These are phyloP conservation scores for Otocyon megalotis DNA, from an alignment of 2,113 vertebrate genomes.

Conservation along the genomic window DNA sequence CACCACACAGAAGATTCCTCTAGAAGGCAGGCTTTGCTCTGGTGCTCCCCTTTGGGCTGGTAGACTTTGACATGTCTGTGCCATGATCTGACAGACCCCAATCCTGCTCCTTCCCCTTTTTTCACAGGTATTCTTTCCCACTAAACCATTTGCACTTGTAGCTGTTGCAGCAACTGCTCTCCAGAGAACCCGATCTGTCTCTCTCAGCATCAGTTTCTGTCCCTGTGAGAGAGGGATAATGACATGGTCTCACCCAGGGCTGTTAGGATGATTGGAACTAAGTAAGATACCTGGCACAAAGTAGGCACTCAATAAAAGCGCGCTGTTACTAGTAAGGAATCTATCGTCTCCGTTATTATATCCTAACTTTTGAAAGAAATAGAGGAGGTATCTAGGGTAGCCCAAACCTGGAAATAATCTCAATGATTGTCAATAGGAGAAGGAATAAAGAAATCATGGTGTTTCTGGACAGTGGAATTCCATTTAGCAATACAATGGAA, in stretches of 20 bases:
- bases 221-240: neutral
- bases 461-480: neutral
- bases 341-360: neutral
- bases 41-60: neutral
- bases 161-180: neutral
- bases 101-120: neutral
- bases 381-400: neutral
- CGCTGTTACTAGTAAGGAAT: neutral
- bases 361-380: constrained; percentile 35
- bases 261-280: neutral
- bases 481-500: constrained; percentile 38
- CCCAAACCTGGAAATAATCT: constrained; percentile 22
- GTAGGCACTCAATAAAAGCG: constrained; percentile 5
- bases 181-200: neutral
- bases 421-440: neutral
- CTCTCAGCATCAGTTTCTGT: neutral
- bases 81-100: neutral
- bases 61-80: neutral
- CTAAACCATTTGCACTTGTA: neutral
- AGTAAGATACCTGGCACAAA: constrained; percentile 32
- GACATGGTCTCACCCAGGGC: neutral
- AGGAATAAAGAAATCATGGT: neutral
- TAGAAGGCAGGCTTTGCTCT: constrained; percentile 28
- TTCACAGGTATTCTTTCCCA: constrained; percentile 1
- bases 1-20: neutral